Evolutionary conservation across 2,797 vertebrate genomes (phyloP).

Genomic region (Ispidina picta): DNA sequence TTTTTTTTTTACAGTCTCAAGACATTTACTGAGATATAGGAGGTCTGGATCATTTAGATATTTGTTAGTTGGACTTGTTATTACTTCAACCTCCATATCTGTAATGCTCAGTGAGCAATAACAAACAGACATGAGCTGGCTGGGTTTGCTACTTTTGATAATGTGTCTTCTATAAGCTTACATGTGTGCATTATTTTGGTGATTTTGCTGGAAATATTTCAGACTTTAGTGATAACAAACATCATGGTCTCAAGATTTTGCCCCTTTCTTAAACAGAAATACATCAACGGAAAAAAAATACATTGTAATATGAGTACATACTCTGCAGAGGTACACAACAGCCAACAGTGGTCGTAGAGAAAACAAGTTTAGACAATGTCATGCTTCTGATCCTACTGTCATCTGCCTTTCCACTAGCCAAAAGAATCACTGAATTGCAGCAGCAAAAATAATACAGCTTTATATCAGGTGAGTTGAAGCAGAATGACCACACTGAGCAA

Average conservation of each 20-base stretch:
- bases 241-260: neutral
- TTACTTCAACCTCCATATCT: neutral
- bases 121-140: neutral
- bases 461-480: neutral
- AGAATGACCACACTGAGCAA: neutral
- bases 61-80: neutral
- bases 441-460: neutral
- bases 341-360: neutral
- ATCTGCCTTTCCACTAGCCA: neutral
- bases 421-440: neutral
- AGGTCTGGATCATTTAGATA: neutral
- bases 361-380: neutral
- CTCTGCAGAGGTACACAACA: neutral
- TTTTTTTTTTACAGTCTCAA: neutral
- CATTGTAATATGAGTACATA: neutral
- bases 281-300: neutral
- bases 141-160: neutral
- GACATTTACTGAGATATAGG: neutral
- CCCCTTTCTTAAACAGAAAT: neutral
- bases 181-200: neutral
- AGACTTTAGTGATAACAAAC: neutral
- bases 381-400: neutral
- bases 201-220: neutral
- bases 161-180: neutral
- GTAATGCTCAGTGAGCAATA: neutral